Base-by-base conservation (phyloP, 2,797 vertebrate genomes). In the Sebastes taczanowskii region DNA sequence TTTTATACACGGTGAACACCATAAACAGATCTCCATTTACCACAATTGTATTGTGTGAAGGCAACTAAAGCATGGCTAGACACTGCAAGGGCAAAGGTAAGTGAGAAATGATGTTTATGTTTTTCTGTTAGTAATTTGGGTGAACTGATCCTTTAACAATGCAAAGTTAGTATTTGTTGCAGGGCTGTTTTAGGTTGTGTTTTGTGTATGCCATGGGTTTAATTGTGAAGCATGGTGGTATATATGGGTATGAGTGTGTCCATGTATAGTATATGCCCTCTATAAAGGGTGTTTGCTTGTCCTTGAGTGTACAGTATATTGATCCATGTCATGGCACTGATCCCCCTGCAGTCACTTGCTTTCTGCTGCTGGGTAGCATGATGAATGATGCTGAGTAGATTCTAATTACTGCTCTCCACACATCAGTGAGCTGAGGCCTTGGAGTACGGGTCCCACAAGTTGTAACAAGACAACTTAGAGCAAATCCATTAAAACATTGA, bases 401-500 rank as follows among this genome's bases (percentile, higher is more conserved):
- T 78, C 64, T 68, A 74, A 92, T 92, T 83, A 87, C 89, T 73
- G 76, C 55, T 84, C 74, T 83, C 52, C 70, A 56, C 74, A 77
- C 77, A 74, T 78, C 77, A 74, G 80, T 52, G 76, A 87, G 80
- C 27, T 34, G 58, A 78, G 68, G 73, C 76, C 71, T 56, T 56
- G 78, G 78, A 71, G 61, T 69, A 10, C 5, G 2, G 34, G 23
- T 74, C 42, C 46, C 71, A 77, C 66, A 61, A 58, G 74, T 69
- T 78, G 78, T 82, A 90, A 90, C 85, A 84, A 85, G 74, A 80
- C 84, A 69, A 78, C 60, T 83, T 67, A 69, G 72, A 77, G 85
- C 78, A 77, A 88, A 91, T 88, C 86, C 70, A 84, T 88, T 74
- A 70, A 91, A 74, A 69, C 75, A 62, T 75, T 71, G 89, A 90